A percentile compares a stretch with the other conserved stretches of the same genome.
Evolutionary conservation across 2,888 invertebrate species (phyloP).

Genomic region (Xiphydria camelus): DNA sequence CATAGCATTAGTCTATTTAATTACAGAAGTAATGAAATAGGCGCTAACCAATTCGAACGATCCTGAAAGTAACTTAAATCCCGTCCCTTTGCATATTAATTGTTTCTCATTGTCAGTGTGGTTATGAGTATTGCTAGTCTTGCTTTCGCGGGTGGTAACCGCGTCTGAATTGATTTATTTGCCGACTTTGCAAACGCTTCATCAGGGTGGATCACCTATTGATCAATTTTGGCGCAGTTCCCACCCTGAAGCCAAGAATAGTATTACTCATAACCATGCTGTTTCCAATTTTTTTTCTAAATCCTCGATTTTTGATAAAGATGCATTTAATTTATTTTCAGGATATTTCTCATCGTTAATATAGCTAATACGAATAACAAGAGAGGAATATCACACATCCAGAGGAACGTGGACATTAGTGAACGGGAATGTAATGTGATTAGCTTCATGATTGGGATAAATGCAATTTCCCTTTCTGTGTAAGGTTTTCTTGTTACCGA

Average conservation of each 20-base stretch:
- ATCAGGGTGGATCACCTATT: no score
- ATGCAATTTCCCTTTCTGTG: slow-evolving; percentile 28
- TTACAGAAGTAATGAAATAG: slow-evolving; percentile 26
- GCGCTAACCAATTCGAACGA: slow-evolving; percentile 28
- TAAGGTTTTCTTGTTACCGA: slow-evolving; percentile 26
- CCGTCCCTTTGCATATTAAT: no score
- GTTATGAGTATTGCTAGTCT: no score
- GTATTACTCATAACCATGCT: no score
- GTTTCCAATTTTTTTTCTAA: not conserved
- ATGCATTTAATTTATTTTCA: slow-evolving; percentile 9
- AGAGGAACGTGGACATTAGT: slow-evolving; percentile 12
- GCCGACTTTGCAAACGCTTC: no score
- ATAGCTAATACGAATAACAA: slow-evolving; percentile 9
- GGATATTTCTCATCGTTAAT: slow-evolving; percentile 11
- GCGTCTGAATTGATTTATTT: no score
- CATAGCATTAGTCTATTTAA: slow-evolving; percentile 36
- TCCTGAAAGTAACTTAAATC: slow-evolving; percentile 3
- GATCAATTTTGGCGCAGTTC: no score
- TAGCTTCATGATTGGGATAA: slow-evolving; percentile 34
- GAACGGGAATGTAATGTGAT: slow-evolving; percentile 27
- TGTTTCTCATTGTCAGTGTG: no score
- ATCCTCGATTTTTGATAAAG: slow-evolving; percentile 12
- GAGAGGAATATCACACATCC: no score
- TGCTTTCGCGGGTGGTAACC: no score
- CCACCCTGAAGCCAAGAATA: no score